These are phyloP conservation scores for Hartigia nigra DNA, from an alignment of 2,888 invertebrate species.

Conservation along the genomic window DNA sequence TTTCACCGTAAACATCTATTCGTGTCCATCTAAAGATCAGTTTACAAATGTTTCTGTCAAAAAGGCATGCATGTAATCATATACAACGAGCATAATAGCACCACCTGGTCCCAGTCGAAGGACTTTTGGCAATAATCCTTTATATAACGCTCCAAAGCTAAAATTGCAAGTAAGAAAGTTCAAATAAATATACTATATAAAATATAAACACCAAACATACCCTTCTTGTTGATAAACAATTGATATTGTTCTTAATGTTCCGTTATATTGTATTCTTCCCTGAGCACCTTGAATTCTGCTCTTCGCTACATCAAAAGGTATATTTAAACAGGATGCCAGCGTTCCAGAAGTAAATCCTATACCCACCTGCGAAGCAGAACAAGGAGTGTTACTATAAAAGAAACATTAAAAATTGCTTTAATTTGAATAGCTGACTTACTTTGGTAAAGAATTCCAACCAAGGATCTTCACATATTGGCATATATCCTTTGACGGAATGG, in stretches of 20 bases:
- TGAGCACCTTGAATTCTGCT: slow-evolving; percentile 95
- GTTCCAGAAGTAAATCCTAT: slow-evolving; percentile 91
- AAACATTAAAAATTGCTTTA: slow-evolving; percentile 8
- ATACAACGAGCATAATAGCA: slow-evolving; percentile 94
- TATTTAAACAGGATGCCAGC: slow-evolving; percentile 87
- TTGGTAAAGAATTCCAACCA: slow-evolving; percentile 79
- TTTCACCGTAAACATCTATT: not conserved
- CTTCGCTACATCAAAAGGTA: slow-evolving; percentile 97
- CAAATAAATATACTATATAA: slow-evolving; percentile 13
- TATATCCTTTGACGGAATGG: slow-evolving; percentile 84
- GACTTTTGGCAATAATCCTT: slow-evolving; percentile 91
- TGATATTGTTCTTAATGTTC: slow-evolving; percentile 78
- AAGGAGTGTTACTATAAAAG: slow-evolving; percentile 26
- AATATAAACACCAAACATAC: slow-evolving; percentile 66
- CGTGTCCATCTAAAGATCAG: slow-evolving; percentile 17
- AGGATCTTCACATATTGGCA: slow-evolving; percentile 78
- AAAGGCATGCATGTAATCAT: slow-evolving; percentile 85
- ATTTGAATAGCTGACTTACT: slow-evolving; percentile 47
- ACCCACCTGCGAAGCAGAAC: slow-evolving; percentile 61
- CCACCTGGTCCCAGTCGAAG: slow-evolving; percentile 93
- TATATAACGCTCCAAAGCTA: slow-evolving; percentile 88
- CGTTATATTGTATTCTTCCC: slow-evolving; percentile 81
- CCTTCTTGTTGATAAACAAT: slow-evolving; percentile 90
- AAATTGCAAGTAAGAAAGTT: slow-evolving; percentile 40
- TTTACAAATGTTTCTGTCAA: slow-evolving; percentile 69